Conservation (phyloP, 1,140 invertebrate species). For the Ruditapes philippinarum region DNA sequence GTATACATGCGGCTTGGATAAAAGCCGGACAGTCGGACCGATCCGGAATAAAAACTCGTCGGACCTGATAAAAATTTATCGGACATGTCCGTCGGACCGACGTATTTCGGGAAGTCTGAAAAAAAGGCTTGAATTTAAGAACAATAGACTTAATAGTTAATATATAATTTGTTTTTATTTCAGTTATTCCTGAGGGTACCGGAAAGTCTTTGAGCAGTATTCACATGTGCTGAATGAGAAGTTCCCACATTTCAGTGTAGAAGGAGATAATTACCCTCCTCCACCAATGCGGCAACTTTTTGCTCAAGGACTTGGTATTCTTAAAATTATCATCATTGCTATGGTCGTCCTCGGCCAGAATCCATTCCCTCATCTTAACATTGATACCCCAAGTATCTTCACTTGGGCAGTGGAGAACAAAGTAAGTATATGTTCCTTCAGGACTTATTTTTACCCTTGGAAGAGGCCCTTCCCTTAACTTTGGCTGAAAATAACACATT, state of each 20-base stretch:
- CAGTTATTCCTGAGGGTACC: slow-evolving; percentile 91
- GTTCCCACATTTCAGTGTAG: slow-evolving; percentile 96
- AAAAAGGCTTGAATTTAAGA: no score
- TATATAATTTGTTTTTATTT: slow-evolving; percentile 81
- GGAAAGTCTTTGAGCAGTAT: slow-evolving; percentile 95
- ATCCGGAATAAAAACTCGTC: no score
- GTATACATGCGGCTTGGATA: no score
- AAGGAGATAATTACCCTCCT: slow-evolving; percentile 98
- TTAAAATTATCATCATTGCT: slow-evolving; percentile 96
- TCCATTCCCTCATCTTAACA: slow-evolving; percentile 91
- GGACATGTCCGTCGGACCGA: no score
- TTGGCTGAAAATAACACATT: no score
- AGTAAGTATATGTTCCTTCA: no score
- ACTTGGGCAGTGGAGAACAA: slow-evolving; percentile 97
- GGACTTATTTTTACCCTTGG: no score
- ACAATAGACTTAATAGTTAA: no score
- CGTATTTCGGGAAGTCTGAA: no score
- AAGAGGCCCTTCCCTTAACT: no score
- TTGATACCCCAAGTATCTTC: slow-evolving; percentile 92
- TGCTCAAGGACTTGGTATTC: slow-evolving; percentile 91
- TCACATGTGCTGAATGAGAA: slow-evolving; percentile 95
- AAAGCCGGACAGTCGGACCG: no score
- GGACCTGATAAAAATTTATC: no score
- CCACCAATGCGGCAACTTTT: slow-evolving; percentile 93
- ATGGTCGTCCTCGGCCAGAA: slow-evolving; percentile 94